Base-by-base conservation (phyloP, 2,797 vertebrate genomes). In the Gadopsis bispinosus region DNA sequence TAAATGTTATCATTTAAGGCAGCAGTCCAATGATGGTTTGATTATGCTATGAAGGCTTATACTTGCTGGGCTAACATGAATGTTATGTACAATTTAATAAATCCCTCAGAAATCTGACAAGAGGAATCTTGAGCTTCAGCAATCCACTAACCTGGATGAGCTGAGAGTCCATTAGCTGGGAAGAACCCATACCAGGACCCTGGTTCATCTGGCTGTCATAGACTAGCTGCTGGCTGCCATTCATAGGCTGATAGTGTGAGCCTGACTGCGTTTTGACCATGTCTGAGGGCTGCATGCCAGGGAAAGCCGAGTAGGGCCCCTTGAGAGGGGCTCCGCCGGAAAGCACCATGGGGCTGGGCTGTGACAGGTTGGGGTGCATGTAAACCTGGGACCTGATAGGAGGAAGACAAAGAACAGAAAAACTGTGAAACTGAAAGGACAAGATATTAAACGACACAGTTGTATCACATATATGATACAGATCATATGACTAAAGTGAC, bases 281-380 rank as follows among this genome's bases (percentile, higher is more conserved):
- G 84, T 99, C 98, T 35, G 99, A 95, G n/a, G 97, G 97, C 93
- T 98, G 97, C 96, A 99, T 97, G 88, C 97, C 97, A 0, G 98
- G 97, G 84, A 99, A 99, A 13, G 98, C 93, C 0, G 98, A 98
- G 90, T 99, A 99, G 0, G 97, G 98, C 59, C 97, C 95, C 85
- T 99, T 99, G 72, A 99, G 94, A 70, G 97, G 96, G 8, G 94
- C 97, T 68, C 97, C 97, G 1, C 98, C 97, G 0, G 98, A 97
- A 74, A 99, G 95, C 88, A 99, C 97, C 97, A 99, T 97, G 76
- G 98, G 96, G 88, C 91, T 99, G 81, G 97, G 96, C 16, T 99
- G 98, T 14, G 98, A 99, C 85, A 99, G 94, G 95, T 97, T 99
- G 81, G 97, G 98, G 83, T 99, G 98, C 98, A 99, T 98, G 90